Base-by-base conservation (phyloP, 1,140 invertebrate species). In the Bilobella aurantiaca region DNA sequence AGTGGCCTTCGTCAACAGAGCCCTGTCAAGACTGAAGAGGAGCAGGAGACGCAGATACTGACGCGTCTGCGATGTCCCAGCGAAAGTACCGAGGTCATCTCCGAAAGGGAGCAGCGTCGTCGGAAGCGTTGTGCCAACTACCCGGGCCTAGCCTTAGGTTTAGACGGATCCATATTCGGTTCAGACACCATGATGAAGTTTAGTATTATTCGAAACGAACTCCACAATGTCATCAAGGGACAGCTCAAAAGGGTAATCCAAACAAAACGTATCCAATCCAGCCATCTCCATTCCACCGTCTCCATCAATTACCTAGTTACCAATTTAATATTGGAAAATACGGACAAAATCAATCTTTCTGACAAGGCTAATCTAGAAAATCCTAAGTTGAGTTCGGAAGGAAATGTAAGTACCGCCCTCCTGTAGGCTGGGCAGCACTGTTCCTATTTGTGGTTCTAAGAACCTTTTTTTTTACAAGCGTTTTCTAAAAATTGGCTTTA, bases 181-280 rank as follows among this genome's bases (percentile, higher is more conserved):
- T 96, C 93, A 56, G 93, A 96, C 77, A 96, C 94, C 1, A 88
- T 96, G 85, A 96, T 98, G 87, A 96, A 95, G 79, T 96, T 96
- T 80, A 92, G 87, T 76, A 88, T 98, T 58, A 97, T 98, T 75
- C 86, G 87, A 76, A 96, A 96, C 79, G 95, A 97, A 81, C 84
- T 98, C 74, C 91, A 96, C 80, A 97, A 97, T 82, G 93, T 96
- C 74, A 90, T 94, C 82, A 89, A 93, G 76, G 92, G 92, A 77
- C 93, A 95, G 77, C 82, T 98, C 61, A 95, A 91, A 84, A 84
- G 91, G 93, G 94, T 97, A 69, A 53, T 18, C 49, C 8, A 42
- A 42, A 42, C 34, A 42, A 18, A 18, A 42, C 34, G 34, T 42
- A n/a, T n/a, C n/a, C n/a, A n/a, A n/a, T n/a, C n/a, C n/a, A n/a